phyloP scores from a whole-genome alignment of 2,797 vertebrate species.

The Gymnothorax reevesii region DNA sequence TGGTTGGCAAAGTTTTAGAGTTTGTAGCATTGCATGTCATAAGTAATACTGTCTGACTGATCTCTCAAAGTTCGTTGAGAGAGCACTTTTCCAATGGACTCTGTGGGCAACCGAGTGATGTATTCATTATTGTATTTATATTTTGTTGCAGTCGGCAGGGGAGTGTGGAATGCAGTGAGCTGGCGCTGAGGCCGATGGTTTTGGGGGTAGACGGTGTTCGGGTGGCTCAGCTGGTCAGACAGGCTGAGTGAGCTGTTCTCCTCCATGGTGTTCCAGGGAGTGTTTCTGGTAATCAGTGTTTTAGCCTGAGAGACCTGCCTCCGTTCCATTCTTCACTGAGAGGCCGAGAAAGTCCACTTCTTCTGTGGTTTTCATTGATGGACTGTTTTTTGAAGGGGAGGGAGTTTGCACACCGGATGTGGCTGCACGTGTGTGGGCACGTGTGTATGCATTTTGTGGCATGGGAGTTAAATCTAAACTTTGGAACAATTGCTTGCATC shows the following conservation, averaged over 20 bases:
- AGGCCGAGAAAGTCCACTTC: background rate
- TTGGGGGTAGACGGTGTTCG: background rate
- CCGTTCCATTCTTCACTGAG: background rate
- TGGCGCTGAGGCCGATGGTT: background rate
- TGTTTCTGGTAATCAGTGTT: constrained; percentile 2
- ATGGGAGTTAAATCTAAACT: background rate
- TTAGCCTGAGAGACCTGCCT: background rate
- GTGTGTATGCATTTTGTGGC: background rate
- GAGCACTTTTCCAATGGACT: no score
- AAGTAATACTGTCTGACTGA: no score
- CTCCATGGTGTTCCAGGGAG: constrained; percentile 22
- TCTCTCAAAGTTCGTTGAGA: no score
- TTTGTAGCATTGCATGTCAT: no score
- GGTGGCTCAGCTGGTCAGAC: constrained; percentile 49
- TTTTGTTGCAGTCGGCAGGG: background rate
- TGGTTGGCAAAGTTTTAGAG: no score
- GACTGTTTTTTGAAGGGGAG: background rate
- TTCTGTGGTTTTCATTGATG: background rate
- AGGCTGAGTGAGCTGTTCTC: constrained; percentile 36
- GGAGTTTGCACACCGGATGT: background rate
- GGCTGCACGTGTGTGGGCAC: background rate
- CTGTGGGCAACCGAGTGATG: no score
- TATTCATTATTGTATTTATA: background rate
- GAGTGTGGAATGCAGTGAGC: background rate
- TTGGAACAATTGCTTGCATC: no score